Base-by-base conservation (phyloP, 2,888 invertebrate species). In the Capitulum mitella region DNA sequence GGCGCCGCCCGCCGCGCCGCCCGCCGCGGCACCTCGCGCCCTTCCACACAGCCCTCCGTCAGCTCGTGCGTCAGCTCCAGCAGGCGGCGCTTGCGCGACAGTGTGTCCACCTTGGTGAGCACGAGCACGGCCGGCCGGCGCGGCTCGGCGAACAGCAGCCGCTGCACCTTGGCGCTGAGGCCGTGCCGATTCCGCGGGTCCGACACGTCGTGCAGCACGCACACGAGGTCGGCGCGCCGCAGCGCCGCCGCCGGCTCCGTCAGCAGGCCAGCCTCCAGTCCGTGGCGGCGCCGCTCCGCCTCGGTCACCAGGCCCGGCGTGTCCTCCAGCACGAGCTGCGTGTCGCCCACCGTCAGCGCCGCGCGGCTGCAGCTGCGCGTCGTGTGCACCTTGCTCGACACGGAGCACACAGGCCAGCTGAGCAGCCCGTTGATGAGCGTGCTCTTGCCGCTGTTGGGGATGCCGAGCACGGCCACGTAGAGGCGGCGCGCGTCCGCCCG, bases 391-490 rank as follows among this genome's bases (percentile, higher is more conserved):
- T 77, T 77, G 37, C 43, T 54, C n/a, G 79, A 79, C 29, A 77
- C 77, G 12, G 77, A 64, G 43, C 81, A 79, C 6, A 82, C 79
- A n/a, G 79, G 79, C 79, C 81, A 80, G 61, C 85, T 84, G 77
- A 88, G 83, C 3, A 88, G 82, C 61, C 83, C 83, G 83, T 88
- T 88, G 43, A 86, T 85, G n/a, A 88, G 82, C 1, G 87, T 86
- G 40, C 88, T 88, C 83, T 88, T 88, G 51, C 88, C 88, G 46
- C 86, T 86, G 84, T 88, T 88, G 29, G 88, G 88, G 3, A 85
- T 82, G 10, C 88, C 88, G 79, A 88, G 85, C 32, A 88, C 84
- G 10, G 87, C 86, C 5, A 88, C 82, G n/a, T 5, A 1, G 6
- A 76, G 75, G 0, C 46, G 43, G 29, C 46, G 43, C 75, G 19